Evolutionary conservation across 2,888 invertebrate genomes (phyloP).

Genomic region (Gymnosoma rotundatum): DNA sequence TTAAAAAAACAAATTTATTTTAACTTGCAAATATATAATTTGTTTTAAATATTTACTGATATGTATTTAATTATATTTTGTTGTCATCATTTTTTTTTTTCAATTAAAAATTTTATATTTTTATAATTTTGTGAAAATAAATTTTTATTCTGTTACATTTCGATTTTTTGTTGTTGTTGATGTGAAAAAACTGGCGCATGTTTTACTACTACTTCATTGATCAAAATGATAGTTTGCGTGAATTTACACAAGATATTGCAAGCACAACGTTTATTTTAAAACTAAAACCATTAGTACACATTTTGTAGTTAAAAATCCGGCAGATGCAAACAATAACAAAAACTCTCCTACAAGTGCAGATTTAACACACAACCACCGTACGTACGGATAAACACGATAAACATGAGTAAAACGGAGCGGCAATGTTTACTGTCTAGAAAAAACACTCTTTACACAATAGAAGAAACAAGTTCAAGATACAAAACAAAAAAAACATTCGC

Average conservation of each 20-base stretch:
- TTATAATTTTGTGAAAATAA: background rate
- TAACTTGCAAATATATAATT: background rate
- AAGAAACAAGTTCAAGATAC: conserved; percentile 67
- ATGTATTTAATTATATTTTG: background rate
- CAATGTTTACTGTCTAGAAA: conserved; percentile 19
- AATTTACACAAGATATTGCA: conserved; percentile 53
- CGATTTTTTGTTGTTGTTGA: conserved; percentile 7
- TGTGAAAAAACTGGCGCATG: background rate
- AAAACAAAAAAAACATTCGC: conserved; percentile 63
- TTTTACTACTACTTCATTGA: conserved; percentile 8
- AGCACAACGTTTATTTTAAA: conserved; percentile 62
- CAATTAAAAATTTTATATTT: background rate
- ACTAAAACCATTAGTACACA: conserved; percentile 61
- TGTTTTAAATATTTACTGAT: background rate
- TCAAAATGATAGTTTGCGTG: conserved; percentile 23
- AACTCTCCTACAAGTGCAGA: conserved; percentile 16
- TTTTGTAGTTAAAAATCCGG: conserved; percentile 57
- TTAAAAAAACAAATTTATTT: background rate
- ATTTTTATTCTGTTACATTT: conserved; percentile 28
- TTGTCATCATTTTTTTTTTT: background rate
- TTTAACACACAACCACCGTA: conserved; percentile 22
- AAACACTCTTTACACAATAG: background rate
- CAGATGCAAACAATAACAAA: conserved; percentile 35
- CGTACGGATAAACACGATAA: conserved; percentile 2
- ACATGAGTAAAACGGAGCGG: conserved; percentile 45